Percentiles rank a stretch among this genome's conserved stretches.
Conservation (phyloP, 2,113 vertebrate species). For the Zosterops pallidus region DNA sequence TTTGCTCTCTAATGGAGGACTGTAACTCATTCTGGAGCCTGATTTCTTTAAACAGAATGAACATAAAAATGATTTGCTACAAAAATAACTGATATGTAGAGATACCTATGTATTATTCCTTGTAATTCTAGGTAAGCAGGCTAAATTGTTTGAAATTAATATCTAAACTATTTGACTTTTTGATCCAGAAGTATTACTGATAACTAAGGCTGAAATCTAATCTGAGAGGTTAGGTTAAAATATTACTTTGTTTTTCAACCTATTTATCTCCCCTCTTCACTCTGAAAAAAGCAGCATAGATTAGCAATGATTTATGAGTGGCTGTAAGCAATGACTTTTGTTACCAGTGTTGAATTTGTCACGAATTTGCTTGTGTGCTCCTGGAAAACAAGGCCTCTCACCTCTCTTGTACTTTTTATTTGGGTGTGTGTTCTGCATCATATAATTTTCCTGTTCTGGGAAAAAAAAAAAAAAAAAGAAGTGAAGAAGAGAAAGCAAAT, state of each 20-base stretch:
- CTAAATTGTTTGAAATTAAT: background rate
- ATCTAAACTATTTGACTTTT: background rate
- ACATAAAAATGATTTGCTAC: rapidly evolving
- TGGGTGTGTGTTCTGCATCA: background rate
- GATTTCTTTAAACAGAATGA: background rate
- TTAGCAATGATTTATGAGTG: background rate
- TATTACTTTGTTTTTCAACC: background rate
- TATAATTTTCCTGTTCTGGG: background rate
- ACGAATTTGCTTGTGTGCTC: background rate
- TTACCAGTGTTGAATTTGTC: background rate
- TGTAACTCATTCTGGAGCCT: background rate
- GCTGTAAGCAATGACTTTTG: background rate
- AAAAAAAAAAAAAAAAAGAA: background rate
- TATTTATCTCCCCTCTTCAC: background rate
- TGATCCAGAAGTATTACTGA: background rate
- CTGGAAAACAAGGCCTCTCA: background rate
- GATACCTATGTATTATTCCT: background rate
- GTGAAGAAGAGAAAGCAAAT: background rate
- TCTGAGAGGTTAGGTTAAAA: background rate
- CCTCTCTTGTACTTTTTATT: background rate
- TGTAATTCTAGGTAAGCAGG: background rate
- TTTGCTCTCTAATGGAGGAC: background rate
- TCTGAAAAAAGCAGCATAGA: background rate
- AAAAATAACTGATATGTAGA: background rate
- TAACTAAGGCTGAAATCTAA: background rate